Evolutionary conservation across 2,113 vertebrate genomes (phyloP), one percentile per base, ranked within the genome.

Genomic region (Herpailurus yagouaroundi): DNA sequence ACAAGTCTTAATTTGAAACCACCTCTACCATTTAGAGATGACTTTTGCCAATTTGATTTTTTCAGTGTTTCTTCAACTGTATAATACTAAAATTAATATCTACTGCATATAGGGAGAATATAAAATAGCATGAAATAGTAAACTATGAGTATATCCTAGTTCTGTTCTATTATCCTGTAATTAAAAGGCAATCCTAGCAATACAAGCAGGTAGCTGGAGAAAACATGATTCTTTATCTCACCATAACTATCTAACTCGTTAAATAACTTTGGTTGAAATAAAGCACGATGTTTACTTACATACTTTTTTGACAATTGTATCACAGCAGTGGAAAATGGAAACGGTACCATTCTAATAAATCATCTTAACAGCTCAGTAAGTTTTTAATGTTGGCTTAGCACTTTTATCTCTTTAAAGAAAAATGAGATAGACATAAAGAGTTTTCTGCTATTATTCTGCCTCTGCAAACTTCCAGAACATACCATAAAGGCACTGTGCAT

Each of bases 391-490:
- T 98, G 57, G 16, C 38, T 89, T 97, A 96, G 64, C 48, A 82
- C 31, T 93, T 95, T 91, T 74, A 94, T 81, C 85, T 96, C 64
- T 63, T 89, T 89, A 86, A 97, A 91, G 92, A 88, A 97, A 97
- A 96, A 89, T 57, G 63, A 92, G 45, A 85, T 16, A 66, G 19
- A 74, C 64, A 66, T 69, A 80, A 84, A 55, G 33, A 92, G 16
- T 27, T n/a, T 18, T 79, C 16, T 80, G 73, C 69, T 95, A 84
- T 96, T 90, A 84, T 60, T 29, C 31, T 88, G 31, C 48, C 33
- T 48, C 69, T 95, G 41, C 6, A 96, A 81, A 48, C 45, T 92
- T 92, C 73, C 41, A 79, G 45, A 95, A 60, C 31, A 84, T 4
- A 71, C 0, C 60, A 36, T 4, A 92, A 89, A 85, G 50, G 19